A percentile compares a stretch with the other conserved stretches of the same genome.
phyloP scores from a whole-genome alignment of 2,113 vertebrate genomes.

The Indicator indicator region DNA sequence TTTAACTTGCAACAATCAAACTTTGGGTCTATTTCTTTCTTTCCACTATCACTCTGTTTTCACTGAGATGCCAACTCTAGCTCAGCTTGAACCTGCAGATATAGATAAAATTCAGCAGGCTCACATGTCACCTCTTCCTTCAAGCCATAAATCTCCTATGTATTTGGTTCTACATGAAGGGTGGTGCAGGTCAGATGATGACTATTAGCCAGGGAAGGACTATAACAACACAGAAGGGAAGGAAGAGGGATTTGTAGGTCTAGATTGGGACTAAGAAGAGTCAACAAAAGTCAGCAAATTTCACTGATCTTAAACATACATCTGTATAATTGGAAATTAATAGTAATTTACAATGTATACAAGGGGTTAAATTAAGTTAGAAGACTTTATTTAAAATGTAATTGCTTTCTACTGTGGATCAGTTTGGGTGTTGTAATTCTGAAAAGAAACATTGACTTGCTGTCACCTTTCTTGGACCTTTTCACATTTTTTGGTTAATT shows the following conservation, averaged over 20 bases:
- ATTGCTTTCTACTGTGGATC: not conserved
- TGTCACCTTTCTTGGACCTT: slow-evolving; percentile 40
- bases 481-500: slow-evolving; percentile 48
- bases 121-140: not conserved
- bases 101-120: not conserved
- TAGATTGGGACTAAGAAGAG: not conserved
- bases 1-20: not conserved
- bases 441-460: slow-evolving; percentile 22
- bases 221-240: not conserved
- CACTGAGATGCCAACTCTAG: not conserved
- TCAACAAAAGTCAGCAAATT: not conserved
- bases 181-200: not conserved
- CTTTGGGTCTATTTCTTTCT: not conserved
- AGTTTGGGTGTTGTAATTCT: slow-evolving; percentile 1
- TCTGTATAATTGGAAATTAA: not conserved
- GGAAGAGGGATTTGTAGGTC: not conserved
- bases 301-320: not conserved
- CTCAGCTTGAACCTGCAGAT: not conserved
- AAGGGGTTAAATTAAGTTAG: slow-evolving; percentile 29
- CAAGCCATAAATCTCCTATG: not conserved
- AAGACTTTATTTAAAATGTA: slow-evolving; percentile 18
- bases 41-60: not conserved
- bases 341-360: not conserved
- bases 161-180: not conserved
- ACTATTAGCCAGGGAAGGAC: not conserved